Percentiles rank a stretch among this genome's conserved stretches.
These are phyloP conservation scores for Habroteleia sp. DNA, from an alignment of 2,888 invertebrate species.

Conservation along the genomic window DNA sequence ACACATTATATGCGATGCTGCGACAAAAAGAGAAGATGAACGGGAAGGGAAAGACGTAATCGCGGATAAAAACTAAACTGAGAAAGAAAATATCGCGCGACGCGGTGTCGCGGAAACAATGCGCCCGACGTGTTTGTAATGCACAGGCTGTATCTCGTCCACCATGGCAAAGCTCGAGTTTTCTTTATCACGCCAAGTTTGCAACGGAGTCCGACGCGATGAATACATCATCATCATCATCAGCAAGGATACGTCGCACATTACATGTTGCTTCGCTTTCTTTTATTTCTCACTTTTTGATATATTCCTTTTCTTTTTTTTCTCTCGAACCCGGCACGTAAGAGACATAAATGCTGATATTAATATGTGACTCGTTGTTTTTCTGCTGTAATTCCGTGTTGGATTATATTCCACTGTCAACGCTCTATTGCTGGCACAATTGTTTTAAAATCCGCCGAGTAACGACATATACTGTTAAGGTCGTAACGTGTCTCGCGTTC, in stretches of 20 bases:
- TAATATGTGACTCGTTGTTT: conserved; percentile 16
- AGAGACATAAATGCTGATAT: conserved; percentile 18
- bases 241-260: conserved; percentile 43
- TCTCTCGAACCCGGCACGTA: conserved; percentile 1
- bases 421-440: conserved; percentile 6
- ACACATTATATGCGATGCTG: conserved; percentile 39
- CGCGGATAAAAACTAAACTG: conserved; percentile 19
- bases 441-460: neutral
- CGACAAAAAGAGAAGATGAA: conserved; percentile 29
- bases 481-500: no score
- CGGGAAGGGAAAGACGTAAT: conserved; percentile 29
- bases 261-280: conserved; percentile 6
- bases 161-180: conserved; percentile 56
- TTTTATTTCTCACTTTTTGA: neutral
- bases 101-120: conserved; percentile 33
- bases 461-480: no score
- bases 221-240: conserved; percentile 66
- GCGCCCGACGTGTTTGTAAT: conserved; percentile 60
- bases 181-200: conserved; percentile 65
- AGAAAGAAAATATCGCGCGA: conserved; percentile 16
- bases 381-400: conserved; percentile 10
- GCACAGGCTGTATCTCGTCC: conserved; percentile 55
- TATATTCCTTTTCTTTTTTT: conserved; percentile 3
- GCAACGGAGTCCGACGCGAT: conserved; percentile 59
- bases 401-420: conserved; percentile 7